phyloP scores from a whole-genome alignment of 1,140 invertebrate species.

The Calephelis nemesis region DNA sequence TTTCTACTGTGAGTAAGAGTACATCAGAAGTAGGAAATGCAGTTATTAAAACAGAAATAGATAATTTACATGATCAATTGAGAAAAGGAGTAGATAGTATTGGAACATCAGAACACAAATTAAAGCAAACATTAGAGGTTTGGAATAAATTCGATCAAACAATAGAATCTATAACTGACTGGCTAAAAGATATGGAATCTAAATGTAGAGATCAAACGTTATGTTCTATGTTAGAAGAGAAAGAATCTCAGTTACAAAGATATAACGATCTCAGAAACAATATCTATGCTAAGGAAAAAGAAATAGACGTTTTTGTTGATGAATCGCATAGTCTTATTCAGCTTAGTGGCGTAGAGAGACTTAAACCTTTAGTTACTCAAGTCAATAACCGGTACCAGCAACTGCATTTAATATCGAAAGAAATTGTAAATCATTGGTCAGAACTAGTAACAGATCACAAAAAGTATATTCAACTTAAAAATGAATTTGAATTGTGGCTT shows the following conservation, averaged over 20 bases:
- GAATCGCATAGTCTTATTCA: conserved; percentile 92
- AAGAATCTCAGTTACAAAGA: conserved; percentile 86
- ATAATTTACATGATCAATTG: conserved; percentile 83
- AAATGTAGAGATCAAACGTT: conserved; percentile 92
- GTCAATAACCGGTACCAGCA: conserved; percentile 94
- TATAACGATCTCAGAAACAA: conserved; percentile 87
- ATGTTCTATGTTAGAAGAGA: conserved; percentile 89
- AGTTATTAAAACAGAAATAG: conserved; percentile 86
- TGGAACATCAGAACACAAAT: conserved; percentile 82
- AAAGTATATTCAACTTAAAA: conserved; percentile 87
- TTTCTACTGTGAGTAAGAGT: conserved; percentile 86
- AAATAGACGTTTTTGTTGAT: conserved; percentile 94
- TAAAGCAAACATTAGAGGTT: conserved; percentile 86
- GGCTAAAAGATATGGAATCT: conserved; percentile 91
- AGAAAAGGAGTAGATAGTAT: conserved; percentile 84
- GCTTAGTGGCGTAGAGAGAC: conserved; percentile 89
- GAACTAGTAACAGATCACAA: conserved; percentile 91
- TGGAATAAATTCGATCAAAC: conserved; percentile 94
- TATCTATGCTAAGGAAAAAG: conserved; percentile 87
- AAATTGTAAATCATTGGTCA: conserved; percentile 92
- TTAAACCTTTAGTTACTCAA: conserved; percentile 93
- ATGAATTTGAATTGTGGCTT: conserved; percentile 89
- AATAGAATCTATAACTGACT: conserved; percentile 88
- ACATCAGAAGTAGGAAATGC: conserved; percentile 90
- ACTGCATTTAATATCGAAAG: conserved; percentile 90